Evolutionary conservation across 2,888 invertebrate genomes (phyloP), one percentile per base, ranked within the genome.

Genomic region (Patella ulyssiponensis): DNA sequence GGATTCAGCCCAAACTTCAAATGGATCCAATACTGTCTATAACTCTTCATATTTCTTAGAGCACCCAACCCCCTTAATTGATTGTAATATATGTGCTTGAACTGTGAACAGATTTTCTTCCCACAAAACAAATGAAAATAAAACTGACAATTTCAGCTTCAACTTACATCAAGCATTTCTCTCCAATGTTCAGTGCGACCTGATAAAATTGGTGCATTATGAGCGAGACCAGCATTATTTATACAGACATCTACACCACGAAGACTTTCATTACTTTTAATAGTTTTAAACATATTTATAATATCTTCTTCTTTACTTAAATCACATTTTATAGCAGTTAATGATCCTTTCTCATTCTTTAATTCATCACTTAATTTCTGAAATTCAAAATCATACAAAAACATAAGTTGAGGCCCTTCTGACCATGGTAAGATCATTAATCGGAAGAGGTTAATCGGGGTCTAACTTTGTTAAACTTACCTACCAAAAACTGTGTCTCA

Each of bases 231-330:
- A 5, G 94, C 94, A 85, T 94, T 94, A 85, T 94, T 94, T 1
- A 94, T 88, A 75, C 94, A 90, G 9, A 94, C 92, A 85, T 94
- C 93, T 52, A 94, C 91, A 15, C 93, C 93, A 0, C 94, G 94
- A 56, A 79, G 75, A 14, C 82, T 78, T 4, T 92, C 88, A n/a
- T 91, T 81, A 27, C 78, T 74, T 27, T 93, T 92, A 69, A 93
- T 92, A 90, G 91, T 91, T 56, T 91, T 88, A 87, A 94, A 94
- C 44, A 93, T 93, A 14, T 89, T 87, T 56, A 93, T 85, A 44
- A 94, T 93, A 0, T 94, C 93, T 0, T 92, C 90, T 81, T 93
- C 93, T 56, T 92, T 92, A 5, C 91, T 88, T 4, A 94, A 88
- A 85, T 94, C 94, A 82, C 94, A 94, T 73, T 82, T 76, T 20